Conservation (phyloP, 1,140 invertebrate species). For the Drosophila kikkawai region DNA sequence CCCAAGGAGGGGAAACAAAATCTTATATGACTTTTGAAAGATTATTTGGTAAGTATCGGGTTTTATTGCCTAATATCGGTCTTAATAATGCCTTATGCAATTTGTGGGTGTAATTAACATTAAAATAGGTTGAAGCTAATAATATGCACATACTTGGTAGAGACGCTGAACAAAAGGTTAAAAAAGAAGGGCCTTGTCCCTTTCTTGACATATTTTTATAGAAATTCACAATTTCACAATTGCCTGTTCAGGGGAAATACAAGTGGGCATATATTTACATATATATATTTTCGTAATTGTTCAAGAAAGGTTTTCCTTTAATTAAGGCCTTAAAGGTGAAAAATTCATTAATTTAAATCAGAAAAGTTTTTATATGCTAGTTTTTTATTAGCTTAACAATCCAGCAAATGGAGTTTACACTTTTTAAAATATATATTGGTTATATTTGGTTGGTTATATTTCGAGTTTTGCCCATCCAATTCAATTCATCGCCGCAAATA, state of each 20-base stretch:
- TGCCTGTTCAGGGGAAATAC: neutral
- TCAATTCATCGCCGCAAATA: too few species aligned
- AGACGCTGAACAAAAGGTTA: neutral
- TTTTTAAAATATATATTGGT: too few species aligned
- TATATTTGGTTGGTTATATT: too few species aligned
- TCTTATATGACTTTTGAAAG: slow-evolving; percentile 85
- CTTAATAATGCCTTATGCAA: slow-evolving; percentile 6
- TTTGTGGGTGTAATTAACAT: neutral
- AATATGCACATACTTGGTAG: neutral
- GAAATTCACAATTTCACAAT: too few species aligned
- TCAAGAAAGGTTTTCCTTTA: neutral
- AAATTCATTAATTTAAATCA: too few species aligned
- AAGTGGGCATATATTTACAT: neutral
- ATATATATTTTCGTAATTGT: neutral
- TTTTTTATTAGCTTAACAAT: too few species aligned
- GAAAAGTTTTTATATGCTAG: too few species aligned
- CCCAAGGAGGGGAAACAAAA: slow-evolving; percentile 83
- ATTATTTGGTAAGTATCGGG: slow-evolving; percentile 78
- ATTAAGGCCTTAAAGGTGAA: too few species aligned
- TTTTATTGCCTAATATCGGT: neutral
- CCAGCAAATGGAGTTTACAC: too few species aligned
- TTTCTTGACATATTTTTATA: neutral
- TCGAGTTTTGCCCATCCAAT: too few species aligned
- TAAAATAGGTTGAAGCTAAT: neutral
- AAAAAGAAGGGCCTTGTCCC: neutral